Conservation (phyloP, 2,797 vertebrate genomes). For the Ceyx erithaca region DNA sequence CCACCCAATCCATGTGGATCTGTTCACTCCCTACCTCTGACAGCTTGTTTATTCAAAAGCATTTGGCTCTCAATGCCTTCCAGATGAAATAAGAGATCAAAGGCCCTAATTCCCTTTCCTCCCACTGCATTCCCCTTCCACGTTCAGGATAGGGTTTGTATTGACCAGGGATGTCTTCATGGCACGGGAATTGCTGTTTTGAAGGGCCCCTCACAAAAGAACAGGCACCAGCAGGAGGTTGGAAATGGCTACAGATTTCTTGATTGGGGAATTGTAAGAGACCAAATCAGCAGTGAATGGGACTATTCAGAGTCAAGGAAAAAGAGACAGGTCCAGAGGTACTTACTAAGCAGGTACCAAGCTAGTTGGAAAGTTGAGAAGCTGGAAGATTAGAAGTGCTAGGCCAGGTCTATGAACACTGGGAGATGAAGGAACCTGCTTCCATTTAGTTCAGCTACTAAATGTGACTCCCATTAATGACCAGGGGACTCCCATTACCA, state of each 20-base stretch:
- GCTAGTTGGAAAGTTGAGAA: neutral
- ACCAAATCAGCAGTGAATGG: neutral
- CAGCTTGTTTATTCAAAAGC: conserved; percentile 45
- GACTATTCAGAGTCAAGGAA: neutral
- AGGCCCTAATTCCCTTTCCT: neutral
- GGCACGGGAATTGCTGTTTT: accelerated
- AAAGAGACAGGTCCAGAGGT: neutral
- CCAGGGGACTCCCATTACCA: neutral
- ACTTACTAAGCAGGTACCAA: neutral
- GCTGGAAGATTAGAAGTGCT: neutral
- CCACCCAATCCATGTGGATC: neutral
- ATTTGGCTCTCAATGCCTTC: conserved; percentile 13
- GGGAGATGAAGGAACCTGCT: neutral
- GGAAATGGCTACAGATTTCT: neutral
- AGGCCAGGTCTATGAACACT: neutral
- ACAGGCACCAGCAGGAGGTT: neutral
- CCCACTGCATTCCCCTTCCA: neutral
- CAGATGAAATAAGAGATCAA: conserved; percentile 50
- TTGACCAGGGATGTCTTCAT: neutral
- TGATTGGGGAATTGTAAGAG: neutral
- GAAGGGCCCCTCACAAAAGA: neutral
- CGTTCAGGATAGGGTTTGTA: neutral
- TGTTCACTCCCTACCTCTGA: neutral
- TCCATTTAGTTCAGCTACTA: neutral
- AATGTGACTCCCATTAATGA: neutral